Conservation (phyloP, 1,140 invertebrate species). For the Microplitis demolitor region DNA sequence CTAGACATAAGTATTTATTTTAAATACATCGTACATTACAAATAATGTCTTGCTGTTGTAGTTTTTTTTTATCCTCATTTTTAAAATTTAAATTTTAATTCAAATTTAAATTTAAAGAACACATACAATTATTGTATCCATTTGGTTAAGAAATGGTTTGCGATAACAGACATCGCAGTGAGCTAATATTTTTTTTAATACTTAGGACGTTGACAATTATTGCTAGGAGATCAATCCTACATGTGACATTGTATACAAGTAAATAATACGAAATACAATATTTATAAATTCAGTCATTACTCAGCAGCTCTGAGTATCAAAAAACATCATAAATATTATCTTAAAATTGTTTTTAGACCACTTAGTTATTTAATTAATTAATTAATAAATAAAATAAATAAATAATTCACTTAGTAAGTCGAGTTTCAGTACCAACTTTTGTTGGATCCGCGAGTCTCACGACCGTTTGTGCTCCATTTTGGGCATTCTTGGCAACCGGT, state of each 20-base stretch:
- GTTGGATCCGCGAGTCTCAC: constrained; percentile 53
- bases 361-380: background rate
- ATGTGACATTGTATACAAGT: constrained; percentile 8
- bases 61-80: no score
- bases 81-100: no score
- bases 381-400: background rate
- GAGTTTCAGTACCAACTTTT: constrained; percentile 51
- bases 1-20: constrained; percentile 16
- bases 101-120: constrained; percentile 17
- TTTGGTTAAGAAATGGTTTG: background rate
- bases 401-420: constrained; percentile 45
- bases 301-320: background rate
- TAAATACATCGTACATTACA: constrained; percentile 21
- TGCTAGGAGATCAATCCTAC: constrained; percentile 1
- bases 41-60: constrained; percentile 8
- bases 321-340: background rate
- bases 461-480: constrained; percentile 52
- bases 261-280: constrained; percentile 9
- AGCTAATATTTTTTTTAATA: background rate
- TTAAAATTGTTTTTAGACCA: constrained; percentile 3
- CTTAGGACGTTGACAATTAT: constrained; percentile 13
- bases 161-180: background rate
- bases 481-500: constrained; percentile 41
- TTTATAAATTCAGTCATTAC: constrained; percentile 24
- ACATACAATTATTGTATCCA: constrained; percentile 25